phyloP scores from a whole-genome alignment of 2,113 vertebrate species.

The human region DNA sequence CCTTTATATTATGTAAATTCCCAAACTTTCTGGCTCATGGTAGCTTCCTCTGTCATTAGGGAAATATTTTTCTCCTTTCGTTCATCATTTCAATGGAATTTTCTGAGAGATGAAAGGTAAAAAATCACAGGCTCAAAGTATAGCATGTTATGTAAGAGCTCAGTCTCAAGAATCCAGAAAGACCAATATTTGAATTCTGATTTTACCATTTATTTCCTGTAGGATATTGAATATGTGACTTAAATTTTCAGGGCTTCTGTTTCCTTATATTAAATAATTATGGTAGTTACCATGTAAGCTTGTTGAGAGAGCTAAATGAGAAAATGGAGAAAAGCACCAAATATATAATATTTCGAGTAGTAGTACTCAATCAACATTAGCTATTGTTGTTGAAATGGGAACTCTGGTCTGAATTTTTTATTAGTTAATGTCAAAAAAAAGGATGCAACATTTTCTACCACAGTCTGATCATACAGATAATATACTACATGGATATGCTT shows the following conservation, averaged over 20 bases:
- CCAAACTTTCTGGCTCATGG: not conserved
- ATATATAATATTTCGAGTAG: not conserved
- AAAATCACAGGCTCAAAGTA: not conserved
- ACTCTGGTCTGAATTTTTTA: not conserved
- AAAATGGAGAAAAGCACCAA: not conserved
- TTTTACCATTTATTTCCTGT: not conserved
- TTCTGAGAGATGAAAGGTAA: not conserved
- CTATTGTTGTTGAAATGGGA: not conserved
- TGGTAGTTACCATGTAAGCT: not conserved
- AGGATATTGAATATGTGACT: not conserved
- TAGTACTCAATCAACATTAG: not conserved
- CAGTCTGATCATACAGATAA: not conserved
- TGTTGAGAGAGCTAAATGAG: not conserved
- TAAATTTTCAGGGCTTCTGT: not conserved
- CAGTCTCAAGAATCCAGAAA: not conserved
- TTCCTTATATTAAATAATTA: constrained; percentile 10
- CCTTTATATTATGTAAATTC: not conserved
- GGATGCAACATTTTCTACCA: not conserved
- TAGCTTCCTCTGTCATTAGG: not conserved
- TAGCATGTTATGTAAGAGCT: not conserved
- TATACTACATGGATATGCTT: not conserved
- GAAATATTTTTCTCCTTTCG: not conserved
- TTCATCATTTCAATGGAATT: not conserved
- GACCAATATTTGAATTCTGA: not conserved
- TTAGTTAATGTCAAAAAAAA: not conserved